Conservation (phyloP, 2,113 vertebrate genomes). For the Puntigrus tetrazona region DNA sequence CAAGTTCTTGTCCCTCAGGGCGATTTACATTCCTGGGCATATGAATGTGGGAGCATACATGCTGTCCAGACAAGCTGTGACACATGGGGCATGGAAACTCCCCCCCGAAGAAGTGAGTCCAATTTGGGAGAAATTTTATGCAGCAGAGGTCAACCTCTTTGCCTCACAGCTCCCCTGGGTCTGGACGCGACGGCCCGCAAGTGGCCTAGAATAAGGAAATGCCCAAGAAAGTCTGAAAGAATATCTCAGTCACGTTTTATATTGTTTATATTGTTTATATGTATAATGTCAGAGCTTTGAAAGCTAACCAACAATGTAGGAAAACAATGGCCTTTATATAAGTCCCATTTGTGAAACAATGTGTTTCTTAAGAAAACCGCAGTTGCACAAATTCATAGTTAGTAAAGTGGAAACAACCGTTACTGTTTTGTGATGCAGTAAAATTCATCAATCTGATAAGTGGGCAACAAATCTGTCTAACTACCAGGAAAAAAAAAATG, state of each 20-base stretch:
- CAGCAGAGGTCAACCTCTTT: too few species aligned
- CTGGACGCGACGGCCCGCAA: too few species aligned
- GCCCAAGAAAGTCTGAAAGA: not conserved
- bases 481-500: not conserved
- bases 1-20: too few species aligned
- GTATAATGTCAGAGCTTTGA: not conserved
- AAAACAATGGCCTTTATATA: not conserved
- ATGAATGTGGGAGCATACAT: too few species aligned
- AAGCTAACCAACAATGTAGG: not conserved
- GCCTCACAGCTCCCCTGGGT: too few species aligned
- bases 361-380: not conserved
- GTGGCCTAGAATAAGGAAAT: too few species aligned
- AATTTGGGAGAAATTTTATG: too few species aligned
- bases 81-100: too few species aligned
- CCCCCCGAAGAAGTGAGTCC: too few species aligned
- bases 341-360: not conserved
- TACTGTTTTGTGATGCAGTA: not conserved
- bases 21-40: too few species aligned
- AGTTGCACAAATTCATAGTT: not conserved
- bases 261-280: not conserved
- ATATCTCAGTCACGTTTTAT: not conserved
- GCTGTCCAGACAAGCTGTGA: too few species aligned
- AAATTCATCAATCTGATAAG: not conserved
- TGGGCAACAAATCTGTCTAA: not conserved
- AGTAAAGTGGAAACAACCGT: not conserved